Evolutionary conservation across 2,888 invertebrate genomes (phyloP), one percentile per base, ranked within the genome.

Genomic region (Melanchra persicariae): DNA sequence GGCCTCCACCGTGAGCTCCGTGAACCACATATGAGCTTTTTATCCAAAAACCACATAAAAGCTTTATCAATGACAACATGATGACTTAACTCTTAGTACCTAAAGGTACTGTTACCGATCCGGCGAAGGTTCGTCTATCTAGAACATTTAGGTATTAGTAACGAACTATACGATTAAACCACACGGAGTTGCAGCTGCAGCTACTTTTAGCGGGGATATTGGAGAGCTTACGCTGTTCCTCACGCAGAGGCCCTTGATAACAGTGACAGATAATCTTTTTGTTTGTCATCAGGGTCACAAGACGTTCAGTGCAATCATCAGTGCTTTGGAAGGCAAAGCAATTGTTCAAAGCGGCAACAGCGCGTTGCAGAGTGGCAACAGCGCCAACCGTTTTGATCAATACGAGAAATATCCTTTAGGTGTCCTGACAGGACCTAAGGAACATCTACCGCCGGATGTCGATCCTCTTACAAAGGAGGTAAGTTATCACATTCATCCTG

Each of bases 401-500:
- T 97, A 97, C 89, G 97, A 97, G 85, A 98, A 98, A 91, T 98
- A 98, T 93, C 97, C 98, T 0, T 90, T 98, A 47, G 96, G 97
- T 1, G 96, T 98, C 66, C 95, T 99, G 79, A 97, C 97, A 84
- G 98, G 97, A 77, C 97, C 98, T 54, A 97, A 97, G 51, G 98
- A 98, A 70, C 97, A 98, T 87, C 95, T 99, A 68, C 99, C 99
- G 0, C 92, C 96, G 0, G 98, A 98, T 79, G 97, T 99, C 0
- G 98, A 99, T 93, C 98, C 98, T 1, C 96, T 98, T n/a, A 96
- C 97, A 79, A 98, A 98, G 93, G 99, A 99, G 97, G 98, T 98
- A 83, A 75, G 34, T n/a, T 26, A 2, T 55, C 6, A 34, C 10
- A 30, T n/a, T n/a, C n/a, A 57, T 2, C 37, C 22, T 57, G 1